Conservation (phyloP, 2,888 invertebrate species). For the Erannis defoliaria region DNA sequence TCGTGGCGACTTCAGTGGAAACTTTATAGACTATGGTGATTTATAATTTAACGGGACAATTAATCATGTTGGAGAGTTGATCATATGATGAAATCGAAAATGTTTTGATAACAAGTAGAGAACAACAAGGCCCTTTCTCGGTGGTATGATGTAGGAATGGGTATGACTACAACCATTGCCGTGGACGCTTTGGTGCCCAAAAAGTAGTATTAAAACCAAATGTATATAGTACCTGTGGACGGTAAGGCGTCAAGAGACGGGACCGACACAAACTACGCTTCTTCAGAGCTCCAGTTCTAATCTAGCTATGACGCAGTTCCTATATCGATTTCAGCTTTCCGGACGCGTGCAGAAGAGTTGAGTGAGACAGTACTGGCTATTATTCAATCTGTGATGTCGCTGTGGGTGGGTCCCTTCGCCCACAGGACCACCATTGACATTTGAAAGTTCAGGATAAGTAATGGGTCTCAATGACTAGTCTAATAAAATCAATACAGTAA, state of each 20-base stretch:
- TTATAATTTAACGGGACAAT: no score
- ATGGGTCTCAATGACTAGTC: constrained; percentile 4
- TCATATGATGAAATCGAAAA: not conserved
- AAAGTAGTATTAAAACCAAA: no score
- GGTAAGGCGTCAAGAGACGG: not conserved
- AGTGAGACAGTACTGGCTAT: constrained; percentile 28
- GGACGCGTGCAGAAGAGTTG: constrained; percentile 21
- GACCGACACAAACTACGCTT: constrained; percentile 56
- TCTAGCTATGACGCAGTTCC: constrained; percentile 67
- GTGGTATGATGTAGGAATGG: no score
- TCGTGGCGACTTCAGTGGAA: no score
- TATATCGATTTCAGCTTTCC: constrained; percentile 63
- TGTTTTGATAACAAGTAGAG: no score
- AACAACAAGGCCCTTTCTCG: no score
- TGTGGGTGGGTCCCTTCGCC: constrained; percentile 31
- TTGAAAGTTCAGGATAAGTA: constrained; percentile 19
- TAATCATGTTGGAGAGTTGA: no score
- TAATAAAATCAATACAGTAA: constrained; percentile 5
- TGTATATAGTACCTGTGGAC: no score
- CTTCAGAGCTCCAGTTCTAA: constrained; percentile 46
- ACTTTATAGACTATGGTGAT: no score
- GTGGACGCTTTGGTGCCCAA: no score
- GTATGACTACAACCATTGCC: no score
- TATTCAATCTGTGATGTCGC: constrained; percentile 1
- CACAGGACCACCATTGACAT: constrained; percentile 26